phyloP scores from a whole-genome alignment of 2,888 invertebrate species.

The Thera britannica region DNA sequence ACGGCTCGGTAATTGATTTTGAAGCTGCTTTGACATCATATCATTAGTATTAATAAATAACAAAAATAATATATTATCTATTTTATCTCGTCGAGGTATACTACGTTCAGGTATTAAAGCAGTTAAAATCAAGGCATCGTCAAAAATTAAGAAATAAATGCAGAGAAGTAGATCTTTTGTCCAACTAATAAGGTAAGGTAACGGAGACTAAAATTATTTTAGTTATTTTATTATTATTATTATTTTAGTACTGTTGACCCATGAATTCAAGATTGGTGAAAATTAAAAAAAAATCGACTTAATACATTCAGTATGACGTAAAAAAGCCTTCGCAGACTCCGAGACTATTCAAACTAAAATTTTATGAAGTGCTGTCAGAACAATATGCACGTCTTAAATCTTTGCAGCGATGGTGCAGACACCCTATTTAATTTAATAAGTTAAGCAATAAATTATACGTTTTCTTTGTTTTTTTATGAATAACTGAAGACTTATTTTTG shows the following conservation, averaged over 20 bases:
- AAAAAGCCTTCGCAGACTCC: neutral
- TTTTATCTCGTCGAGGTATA: too few species aligned
- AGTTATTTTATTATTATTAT: too few species aligned
- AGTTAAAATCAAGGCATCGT: too few species aligned
- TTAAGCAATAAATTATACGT: neutral
- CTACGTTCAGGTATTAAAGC: too few species aligned
- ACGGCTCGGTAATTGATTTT: too few species aligned
- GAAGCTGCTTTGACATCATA: too few species aligned
- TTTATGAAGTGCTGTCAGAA: neutral
- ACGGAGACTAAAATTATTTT: too few species aligned
- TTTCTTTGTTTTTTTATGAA: neutral
- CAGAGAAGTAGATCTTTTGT: neutral
- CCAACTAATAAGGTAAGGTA: neutral
- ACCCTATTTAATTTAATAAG: neutral
- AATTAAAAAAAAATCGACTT: neutral
- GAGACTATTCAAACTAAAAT: neutral
- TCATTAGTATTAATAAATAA: too few species aligned
- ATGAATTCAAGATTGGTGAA: too few species aligned
- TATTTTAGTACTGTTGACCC: too few species aligned
- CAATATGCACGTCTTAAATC: slow-evolving; percentile 3
- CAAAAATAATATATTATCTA: too few species aligned
- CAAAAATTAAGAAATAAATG: neutral
- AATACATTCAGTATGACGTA: neutral
- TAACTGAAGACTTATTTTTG: neutral
- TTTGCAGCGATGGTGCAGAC: slow-evolving; percentile 2